Conservation (phyloP, 2,888 invertebrate genomes). For the Pheosia tremula region DNA sequence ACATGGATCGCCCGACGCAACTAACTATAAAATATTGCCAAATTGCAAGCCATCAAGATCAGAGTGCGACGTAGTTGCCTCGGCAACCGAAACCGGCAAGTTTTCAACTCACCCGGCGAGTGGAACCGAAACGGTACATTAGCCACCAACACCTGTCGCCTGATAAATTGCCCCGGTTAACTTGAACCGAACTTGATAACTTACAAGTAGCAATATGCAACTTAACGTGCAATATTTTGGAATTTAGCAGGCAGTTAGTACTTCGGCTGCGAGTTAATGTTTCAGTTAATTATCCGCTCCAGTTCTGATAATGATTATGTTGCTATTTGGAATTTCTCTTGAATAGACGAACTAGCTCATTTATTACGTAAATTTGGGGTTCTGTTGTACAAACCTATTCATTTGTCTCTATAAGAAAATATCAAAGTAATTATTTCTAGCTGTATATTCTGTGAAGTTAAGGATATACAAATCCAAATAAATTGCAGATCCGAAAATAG, state of each 20-base stretch:
- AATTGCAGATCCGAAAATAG: conserved; percentile 3
- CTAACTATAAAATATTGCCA: conserved; percentile 5
- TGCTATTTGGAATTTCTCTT: too few relatives aligned
- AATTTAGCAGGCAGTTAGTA: neutral
- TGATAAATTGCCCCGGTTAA: conserved; percentile 45
- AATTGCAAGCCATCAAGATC: conserved; percentile 23
- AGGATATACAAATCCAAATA: conserved; percentile 2
- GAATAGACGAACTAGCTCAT: too few relatives aligned
- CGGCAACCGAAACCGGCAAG: conserved; percentile 19
- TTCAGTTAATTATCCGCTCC: neutral
- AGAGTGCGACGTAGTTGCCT: conserved; percentile 12
- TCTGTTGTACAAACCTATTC: too few relatives aligned
- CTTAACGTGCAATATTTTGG: conserved; percentile 4
- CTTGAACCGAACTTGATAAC: conserved; percentile 39
- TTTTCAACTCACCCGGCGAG: conserved; percentile 28
- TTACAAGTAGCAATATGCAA: conserved; percentile 11
- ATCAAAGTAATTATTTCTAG: neutral
- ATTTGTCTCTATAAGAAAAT: too few relatives aligned
- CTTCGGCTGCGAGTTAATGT: neutral
- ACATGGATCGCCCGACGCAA: neutral
- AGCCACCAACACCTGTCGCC: conserved; percentile 47
- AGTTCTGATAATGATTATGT: neutral
- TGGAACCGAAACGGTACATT: conserved; percentile 35
- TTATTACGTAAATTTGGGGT: too few relatives aligned
- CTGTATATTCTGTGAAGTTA: too few relatives aligned